Evolutionary conservation across 2,888 invertebrate genomes (phyloP).

Genomic region (Coenonympha arcania): DNA sequence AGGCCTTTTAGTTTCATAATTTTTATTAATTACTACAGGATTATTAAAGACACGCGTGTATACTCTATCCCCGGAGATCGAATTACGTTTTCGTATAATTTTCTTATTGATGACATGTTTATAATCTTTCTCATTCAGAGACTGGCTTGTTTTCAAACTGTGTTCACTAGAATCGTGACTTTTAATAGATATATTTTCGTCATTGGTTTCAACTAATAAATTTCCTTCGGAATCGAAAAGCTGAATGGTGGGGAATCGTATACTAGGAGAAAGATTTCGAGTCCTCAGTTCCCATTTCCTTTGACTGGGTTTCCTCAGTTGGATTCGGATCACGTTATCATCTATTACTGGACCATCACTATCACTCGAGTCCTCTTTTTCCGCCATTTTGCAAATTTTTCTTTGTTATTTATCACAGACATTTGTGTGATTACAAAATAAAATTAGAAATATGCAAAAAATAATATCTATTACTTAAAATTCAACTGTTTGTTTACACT

Average conservation of each 20-base stretch:
- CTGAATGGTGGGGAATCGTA: conserved; percentile 76
- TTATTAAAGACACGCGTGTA: conserved; percentile 60
- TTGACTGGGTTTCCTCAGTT: conserved; percentile 75
- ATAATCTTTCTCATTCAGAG: conserved; percentile 58
- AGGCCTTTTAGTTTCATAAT: conserved; percentile 30
- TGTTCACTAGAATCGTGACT: conserved; percentile 54
- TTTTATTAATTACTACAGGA: conserved; percentile 36
- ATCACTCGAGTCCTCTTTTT: conserved; percentile 52
- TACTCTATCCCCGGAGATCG: conserved; percentile 60
- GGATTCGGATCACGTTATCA: conserved; percentile 75
- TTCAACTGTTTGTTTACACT: conserved; percentile 70
- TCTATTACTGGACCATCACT: conserved; percentile 66
- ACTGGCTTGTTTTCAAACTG: conserved; percentile 47
- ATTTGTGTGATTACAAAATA: conserved; percentile 31
- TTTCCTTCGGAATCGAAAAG: conserved; percentile 77
- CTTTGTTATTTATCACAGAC: conserved; percentile 31
- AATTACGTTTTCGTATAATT: conserved; percentile 57
- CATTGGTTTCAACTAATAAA: conserved; percentile 75
- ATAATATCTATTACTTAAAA: conserved; percentile 39
- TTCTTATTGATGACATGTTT: conserved; percentile 54
- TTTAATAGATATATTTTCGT: conserved; percentile 69
- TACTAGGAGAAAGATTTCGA: conserved; percentile 75
- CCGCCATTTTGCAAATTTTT: conserved; percentile 47
- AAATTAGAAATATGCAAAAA: conserved; percentile 38
- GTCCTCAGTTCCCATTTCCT: conserved; percentile 79